Percentiles rank a stretch among this genome's conserved stretches.
These are phyloP conservation scores for Xiphorhynchus elegans DNA, from an alignment of 2,113 vertebrate species.

Conservation along the genomic window DNA sequence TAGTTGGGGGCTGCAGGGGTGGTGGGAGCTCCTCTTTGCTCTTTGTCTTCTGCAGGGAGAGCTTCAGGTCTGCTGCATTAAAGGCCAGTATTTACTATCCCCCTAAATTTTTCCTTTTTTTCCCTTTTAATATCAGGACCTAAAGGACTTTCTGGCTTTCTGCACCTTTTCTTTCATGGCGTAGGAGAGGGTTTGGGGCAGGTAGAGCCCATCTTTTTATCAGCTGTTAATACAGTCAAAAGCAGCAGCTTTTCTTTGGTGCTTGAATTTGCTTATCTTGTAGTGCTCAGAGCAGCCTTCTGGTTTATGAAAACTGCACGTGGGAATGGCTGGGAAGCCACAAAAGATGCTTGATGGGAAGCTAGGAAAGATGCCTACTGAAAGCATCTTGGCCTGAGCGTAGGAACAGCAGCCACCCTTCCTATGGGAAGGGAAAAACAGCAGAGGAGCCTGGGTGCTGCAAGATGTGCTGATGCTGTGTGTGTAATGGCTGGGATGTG, in stretches of 20 bases:
- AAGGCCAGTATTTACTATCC: neutral
- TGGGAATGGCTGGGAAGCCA: neutral
- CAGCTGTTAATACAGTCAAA: neutral
- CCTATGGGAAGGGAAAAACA: rapidly evolving
- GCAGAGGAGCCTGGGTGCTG: neutral
- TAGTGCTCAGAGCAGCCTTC: neutral
- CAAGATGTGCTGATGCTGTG: neutral
- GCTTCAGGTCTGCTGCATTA: neutral
- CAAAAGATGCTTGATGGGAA: neutral
- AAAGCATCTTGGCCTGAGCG: neutral
- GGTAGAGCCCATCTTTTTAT: neutral
- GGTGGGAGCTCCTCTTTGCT: neutral
- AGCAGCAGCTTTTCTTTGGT: neutral
- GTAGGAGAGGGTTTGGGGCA: neutral
- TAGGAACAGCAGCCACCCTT: neutral
- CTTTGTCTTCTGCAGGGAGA: neutral
- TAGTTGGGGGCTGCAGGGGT: neutral
- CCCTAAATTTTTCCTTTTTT: neutral
- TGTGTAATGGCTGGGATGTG: neutral
- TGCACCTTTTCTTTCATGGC: neutral
- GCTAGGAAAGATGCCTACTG: neutral
- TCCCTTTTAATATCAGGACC: neutral
- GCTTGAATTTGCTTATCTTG: neutral
- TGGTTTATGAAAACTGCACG: rapidly evolving
- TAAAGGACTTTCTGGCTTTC: neutral